phyloP scores from a whole-genome alignment of 2,797 vertebrate genomes.

The Sebastes vulpes region DNA sequence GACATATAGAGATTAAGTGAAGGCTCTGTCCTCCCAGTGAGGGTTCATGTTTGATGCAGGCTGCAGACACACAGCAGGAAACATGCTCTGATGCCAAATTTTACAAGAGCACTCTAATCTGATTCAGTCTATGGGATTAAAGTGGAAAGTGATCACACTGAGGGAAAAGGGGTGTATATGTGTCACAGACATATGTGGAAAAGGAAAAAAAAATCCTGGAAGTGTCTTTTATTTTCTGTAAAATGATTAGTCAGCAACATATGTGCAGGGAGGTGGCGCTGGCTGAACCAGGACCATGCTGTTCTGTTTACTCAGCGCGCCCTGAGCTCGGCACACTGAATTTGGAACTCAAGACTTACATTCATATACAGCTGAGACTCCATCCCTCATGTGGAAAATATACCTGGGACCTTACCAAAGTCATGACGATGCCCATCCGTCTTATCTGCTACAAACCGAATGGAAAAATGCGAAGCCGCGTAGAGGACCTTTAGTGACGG shows the following conservation, averaged over 20 bases:
- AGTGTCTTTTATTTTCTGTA: background rate
- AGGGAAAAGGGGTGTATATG: background rate
- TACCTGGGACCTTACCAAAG: background rate
- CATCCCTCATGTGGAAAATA: background rate
- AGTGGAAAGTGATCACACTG: conserved; percentile 17
- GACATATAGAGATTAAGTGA: background rate
- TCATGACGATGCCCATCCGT: background rate
- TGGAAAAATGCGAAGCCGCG: background rate
- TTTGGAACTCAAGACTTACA: background rate
- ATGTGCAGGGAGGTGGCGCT: background rate
- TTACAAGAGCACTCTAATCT: conserved; percentile 31
- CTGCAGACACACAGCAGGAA: background rate
- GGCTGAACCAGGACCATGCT: background rate
- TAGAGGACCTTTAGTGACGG: background rate
- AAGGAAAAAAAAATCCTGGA: background rate
- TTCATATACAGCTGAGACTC: background rate
- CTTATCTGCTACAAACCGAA: background rate
- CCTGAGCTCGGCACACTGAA: background rate
- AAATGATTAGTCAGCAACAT: background rate
- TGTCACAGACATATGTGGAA: background rate
- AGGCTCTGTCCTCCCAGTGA: background rate
- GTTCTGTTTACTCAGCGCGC: background rate
- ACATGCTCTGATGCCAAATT: background rate
- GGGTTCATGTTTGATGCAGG: background rate
- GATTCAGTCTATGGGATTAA: conserved; percentile 33